These are phyloP conservation scores for Sceliomorpha sp. DNA, from an alignment of 2,888 invertebrate genomes.

Conservation along the genomic window DNA sequence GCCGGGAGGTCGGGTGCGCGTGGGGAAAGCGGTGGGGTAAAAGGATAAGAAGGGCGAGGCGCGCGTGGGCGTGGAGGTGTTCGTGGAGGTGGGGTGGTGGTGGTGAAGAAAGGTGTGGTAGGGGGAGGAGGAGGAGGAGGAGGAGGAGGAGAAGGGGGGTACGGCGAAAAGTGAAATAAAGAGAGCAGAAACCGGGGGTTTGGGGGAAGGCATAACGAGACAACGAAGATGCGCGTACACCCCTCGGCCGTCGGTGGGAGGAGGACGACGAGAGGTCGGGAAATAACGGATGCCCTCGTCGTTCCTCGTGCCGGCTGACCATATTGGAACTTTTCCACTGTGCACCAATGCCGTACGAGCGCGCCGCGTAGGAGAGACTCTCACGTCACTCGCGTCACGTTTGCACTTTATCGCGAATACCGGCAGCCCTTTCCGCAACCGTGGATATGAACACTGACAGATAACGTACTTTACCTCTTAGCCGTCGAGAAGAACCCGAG, in stretches of 20 bases:
- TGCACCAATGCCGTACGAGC: slow-evolving; percentile 7
- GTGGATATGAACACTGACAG: slow-evolving; percentile 49
- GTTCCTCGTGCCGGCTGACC: slow-evolving; percentile 41
- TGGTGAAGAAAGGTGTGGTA: slow-evolving; percentile 40
- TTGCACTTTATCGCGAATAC: slow-evolving; percentile 55
- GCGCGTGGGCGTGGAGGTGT: slow-evolving; percentile 38
- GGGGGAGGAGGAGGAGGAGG: slow-evolving; percentile 16
- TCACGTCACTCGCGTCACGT: slow-evolving; percentile 55
- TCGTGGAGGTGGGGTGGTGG: slow-evolving; percentile 34
- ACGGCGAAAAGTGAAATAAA: slow-evolving; percentile 26
- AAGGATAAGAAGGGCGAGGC: slow-evolving; percentile 43
- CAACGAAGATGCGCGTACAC: slow-evolving; percentile 43
- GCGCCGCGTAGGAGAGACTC: slow-evolving; percentile 25
- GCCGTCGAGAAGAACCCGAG: slow-evolving; percentile 37
- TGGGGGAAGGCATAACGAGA: slow-evolving; percentile 41
- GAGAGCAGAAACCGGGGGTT: slow-evolving; percentile 11
- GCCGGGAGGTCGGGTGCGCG: slow-evolving; percentile 35
- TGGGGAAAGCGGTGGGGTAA: slow-evolving; percentile 42
- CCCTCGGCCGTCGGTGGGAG: slow-evolving; percentile 24
- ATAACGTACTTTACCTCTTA: slow-evolving; percentile 52
- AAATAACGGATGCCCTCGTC: slow-evolving; percentile 18
- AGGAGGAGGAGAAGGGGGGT: slow-evolving; percentile 8
- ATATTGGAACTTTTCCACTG: slow-evolving; percentile 51
- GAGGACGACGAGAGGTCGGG: slow-evolving; percentile 16
- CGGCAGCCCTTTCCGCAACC: slow-evolving; percentile 47